A percentile compares a stretch with the other conserved stretches of the same genome.
Evolutionary conservation across 2,797 vertebrate genomes (phyloP).

Genomic region (Chiroxiphia lanceolata): DNA sequence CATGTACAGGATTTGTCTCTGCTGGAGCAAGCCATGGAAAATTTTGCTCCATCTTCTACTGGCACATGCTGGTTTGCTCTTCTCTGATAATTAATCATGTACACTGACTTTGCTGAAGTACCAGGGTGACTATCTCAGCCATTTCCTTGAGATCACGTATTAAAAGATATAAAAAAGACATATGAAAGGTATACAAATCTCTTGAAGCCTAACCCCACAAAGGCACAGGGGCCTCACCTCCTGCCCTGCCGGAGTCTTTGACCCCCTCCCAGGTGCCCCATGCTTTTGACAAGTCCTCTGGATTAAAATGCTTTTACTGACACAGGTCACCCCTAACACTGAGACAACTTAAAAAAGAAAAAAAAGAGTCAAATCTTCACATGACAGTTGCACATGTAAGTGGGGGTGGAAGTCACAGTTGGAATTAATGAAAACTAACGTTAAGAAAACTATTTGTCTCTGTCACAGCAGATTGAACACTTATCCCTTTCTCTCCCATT

Average conservation of each 20-base stretch:
- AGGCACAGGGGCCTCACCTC: not conserved
- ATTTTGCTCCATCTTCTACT: not conserved
- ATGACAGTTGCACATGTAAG: not conserved
- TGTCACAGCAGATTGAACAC: not conserved
- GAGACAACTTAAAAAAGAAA: not conserved
- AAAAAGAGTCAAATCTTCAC: not conserved
- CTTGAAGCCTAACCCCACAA: not conserved
- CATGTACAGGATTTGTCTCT: not conserved
- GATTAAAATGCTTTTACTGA: not conserved
- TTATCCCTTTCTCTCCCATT: not conserved
- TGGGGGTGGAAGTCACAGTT: slow-evolving; percentile 1
- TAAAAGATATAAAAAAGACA: not conserved
- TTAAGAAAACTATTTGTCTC: not conserved
- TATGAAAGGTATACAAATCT: not conserved
- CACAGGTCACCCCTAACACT: not conserved
- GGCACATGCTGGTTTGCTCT: not conserved
- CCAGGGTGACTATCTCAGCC: not conserved
- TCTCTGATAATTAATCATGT: not conserved
- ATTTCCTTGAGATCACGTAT: not conserved
- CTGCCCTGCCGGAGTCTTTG: not conserved
- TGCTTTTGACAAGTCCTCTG: not conserved
- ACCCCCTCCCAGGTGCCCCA: no score
- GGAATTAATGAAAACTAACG: not conserved
- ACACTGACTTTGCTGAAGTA: not conserved
- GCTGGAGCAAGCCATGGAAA: not conserved